Percentiles rank a stretch among this genome's conserved stretches.
These are phyloP conservation scores for Cerastis leucographa DNA, from an alignment of 2,888 invertebrate species.

Conservation along the genomic window DNA sequence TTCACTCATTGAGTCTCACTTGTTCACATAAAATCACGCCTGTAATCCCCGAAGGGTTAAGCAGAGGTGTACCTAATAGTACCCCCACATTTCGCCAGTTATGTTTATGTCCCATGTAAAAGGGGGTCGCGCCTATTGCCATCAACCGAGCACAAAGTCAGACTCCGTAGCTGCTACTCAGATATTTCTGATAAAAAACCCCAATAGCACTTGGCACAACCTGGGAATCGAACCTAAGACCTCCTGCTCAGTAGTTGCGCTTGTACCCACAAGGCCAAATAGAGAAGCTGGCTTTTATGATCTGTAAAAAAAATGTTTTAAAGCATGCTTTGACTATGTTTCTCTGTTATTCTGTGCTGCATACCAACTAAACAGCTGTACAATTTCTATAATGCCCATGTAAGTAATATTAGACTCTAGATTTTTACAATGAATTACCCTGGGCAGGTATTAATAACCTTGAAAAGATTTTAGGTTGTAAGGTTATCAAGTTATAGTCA, in stretches of 20 bases:
- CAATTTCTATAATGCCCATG: background rate
- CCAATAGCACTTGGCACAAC: background rate
- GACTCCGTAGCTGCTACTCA: background rate
- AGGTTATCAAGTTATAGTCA: no score
- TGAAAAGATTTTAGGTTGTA: background rate
- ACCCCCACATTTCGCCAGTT: background rate
- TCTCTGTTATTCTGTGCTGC: background rate
- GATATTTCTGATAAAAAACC: background rate
- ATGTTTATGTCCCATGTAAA: no score
- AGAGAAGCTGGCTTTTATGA: background rate
- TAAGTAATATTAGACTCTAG: background rate
- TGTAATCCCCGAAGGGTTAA: background rate
- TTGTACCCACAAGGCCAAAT: no score
- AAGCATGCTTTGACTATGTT: no score
- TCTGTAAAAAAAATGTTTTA: no score
- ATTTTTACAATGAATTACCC: background rate
- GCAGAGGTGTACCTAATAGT: background rate
- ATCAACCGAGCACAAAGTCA: background rate
- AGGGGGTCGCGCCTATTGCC: background rate
- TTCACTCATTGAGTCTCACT: background rate
- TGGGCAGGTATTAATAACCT: background rate
- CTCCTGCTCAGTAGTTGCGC: no score
- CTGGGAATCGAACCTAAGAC: no score
- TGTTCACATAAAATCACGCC: background rate
- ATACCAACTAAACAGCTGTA: background rate